These are phyloP conservation scores for Gymnocephalus cernua DNA, from an alignment of 2,113 vertebrate species.

Conservation along the genomic window DNA sequence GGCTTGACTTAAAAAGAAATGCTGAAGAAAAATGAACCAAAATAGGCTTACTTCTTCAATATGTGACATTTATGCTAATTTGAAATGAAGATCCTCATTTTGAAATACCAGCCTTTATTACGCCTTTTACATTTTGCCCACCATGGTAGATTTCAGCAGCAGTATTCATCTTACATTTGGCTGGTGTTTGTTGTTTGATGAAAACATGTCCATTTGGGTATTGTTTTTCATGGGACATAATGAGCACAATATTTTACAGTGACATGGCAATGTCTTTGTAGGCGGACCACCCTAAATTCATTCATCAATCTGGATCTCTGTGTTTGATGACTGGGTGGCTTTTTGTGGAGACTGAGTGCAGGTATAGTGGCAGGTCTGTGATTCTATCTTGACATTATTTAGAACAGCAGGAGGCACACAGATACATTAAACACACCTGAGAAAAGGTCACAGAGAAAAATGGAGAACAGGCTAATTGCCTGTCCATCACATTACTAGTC, in stretches of 20 bases:
- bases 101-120: conserved; percentile 39
- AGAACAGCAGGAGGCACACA: conserved; percentile 73
- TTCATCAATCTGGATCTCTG: conserved; percentile 75
- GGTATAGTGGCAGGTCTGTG: conserved; percentile 71
- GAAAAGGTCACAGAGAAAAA: conserved; percentile 84
- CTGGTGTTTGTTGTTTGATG: conserved; percentile 58
- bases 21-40: conserved; percentile 34
- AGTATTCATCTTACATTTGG: conserved; percentile 41
- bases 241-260: conserved; percentile 76
- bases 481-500: conserved; percentile 75
- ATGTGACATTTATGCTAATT: conserved; percentile 56
- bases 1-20: conserved; percentile 3
- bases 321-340: conserved; percentile 79
- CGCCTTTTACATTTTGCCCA: conserved; percentile 36
- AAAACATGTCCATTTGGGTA: conserved; percentile 59
- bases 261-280: conserved; percentile 74
- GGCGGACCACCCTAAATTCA: conserved; percentile 69
- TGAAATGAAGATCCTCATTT: conserved; percentile 49
- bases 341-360: conserved; percentile 74
- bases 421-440: conserved; percentile 79
- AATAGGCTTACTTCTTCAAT: conserved; percentile 35
- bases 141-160: conserved; percentile 19
- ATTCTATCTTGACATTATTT: conserved; percentile 79
- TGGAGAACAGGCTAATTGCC: conserved; percentile 81
- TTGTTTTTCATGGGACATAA: conserved; percentile 73